Evolutionary conservation across 2,888 invertebrate species (phyloP), one percentile per base, ranked within the genome.

Genomic region (Aspidapion aeneum): DNA sequence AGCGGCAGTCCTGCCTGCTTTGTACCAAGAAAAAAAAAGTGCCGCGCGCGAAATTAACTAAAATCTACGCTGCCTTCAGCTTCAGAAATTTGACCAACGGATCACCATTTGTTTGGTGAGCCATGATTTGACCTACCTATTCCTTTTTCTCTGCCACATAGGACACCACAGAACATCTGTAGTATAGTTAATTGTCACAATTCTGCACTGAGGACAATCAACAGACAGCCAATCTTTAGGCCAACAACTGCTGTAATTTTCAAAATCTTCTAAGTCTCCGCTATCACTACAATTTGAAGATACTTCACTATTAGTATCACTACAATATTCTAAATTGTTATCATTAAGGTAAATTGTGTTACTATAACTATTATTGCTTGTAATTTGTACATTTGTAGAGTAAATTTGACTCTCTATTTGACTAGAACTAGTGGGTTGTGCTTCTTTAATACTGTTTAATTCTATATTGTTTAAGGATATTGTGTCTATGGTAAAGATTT

Each of bases 171-270:
- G 79, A 0, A 89, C 87, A 71, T 90, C 90, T 1, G 93, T 91
- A 0, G 91, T 90, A 74, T 93, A 94, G 74, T 93, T 93, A 0
- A 95, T 80, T 1, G 91, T 90, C 20, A 95, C 85, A 0, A 95
- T 86, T 54, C 95, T 83, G 0, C 90, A 87, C 0, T 88, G 86
- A 0, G 91, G 90, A 73, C 89, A 89, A 75, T 95, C 94, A 50
- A 85, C 75, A 0, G 90, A 87, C 20, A 96, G 78, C 95, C 95
- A 96, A 76, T 95, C 94, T 64, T 86, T 83, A 0, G 94, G 94
- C 94, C 94, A 94, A 74, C 94, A 94, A 12, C 80, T 77, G 0
- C 87, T 87, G 72, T 86, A 87, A 59, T 65, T 64, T 20, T 65
- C 65, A n/a, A 50, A 18, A 18, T 60, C 55, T 54, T 63, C 57